Conservation (phyloP, 2,888 invertebrate species). For the Frankliniella intonsa region DNA sequence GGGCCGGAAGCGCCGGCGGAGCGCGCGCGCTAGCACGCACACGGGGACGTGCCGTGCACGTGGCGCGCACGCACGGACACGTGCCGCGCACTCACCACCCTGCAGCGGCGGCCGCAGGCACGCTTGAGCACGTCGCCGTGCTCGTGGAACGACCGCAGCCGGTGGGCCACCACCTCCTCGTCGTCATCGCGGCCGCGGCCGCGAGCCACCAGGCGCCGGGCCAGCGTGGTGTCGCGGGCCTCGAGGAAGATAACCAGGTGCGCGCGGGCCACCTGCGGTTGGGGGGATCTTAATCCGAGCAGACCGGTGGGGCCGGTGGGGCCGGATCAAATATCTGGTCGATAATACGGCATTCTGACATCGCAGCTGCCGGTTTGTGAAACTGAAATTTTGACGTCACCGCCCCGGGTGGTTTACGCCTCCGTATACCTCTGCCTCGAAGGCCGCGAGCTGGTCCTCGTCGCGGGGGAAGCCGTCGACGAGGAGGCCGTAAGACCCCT, state of each 20-base stretch:
- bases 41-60: too few relatives aligned
- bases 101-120: background rate
- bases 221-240: background rate
- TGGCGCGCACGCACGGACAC: too few relatives aligned
- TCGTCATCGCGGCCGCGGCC: background rate
- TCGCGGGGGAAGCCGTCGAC: constrained; percentile 1
- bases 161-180: constrained; percentile 2
- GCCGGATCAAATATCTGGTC: too few relatives aligned
- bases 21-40: too few relatives aligned
- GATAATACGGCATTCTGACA: too few relatives aligned
- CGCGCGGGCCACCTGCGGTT: background rate
- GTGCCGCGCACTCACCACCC: background rate
- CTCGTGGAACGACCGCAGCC: background rate
- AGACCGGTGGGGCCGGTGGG: too few relatives aligned
- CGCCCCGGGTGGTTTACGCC: background rate
- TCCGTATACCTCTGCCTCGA: background rate
- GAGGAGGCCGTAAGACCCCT: background rate
- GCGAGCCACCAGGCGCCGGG: background rate
- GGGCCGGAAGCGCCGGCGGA: too few relatives aligned
- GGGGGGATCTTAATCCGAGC: background rate
- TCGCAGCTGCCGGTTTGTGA: too few relatives aligned
- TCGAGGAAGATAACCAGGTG: constrained; percentile 12
- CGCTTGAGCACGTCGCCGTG: background rate
- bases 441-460: background rate
- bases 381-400: too few relatives aligned